Percentiles rank a stretch among this genome's conserved stretches.
phyloP scores from a whole-genome alignment of 37 sponge, comb jelly and placozoan species.

The Halisarca cf. caerulea region DNA sequence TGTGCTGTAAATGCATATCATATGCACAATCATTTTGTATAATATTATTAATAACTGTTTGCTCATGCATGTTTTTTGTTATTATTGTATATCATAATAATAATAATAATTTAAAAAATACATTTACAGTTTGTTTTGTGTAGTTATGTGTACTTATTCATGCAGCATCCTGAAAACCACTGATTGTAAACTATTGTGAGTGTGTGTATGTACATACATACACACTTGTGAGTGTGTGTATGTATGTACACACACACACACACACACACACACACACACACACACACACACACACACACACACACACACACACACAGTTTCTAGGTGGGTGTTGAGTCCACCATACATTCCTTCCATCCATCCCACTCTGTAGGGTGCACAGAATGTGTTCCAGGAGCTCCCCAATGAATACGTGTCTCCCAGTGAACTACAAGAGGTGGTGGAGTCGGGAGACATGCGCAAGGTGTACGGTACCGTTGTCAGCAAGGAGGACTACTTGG shows the following conservation, averaged over 20 bases:
- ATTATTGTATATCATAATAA: too few species aligned
- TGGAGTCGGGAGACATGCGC: conserved; percentile 73
- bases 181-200: too few species aligned
- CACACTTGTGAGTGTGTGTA: background rate
- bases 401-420: conserved; percentile 92
- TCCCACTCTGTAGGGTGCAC: conserved; percentile 77
- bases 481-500: conserved; percentile 62
- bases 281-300: background rate
- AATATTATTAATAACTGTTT: too few species aligned
- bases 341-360: background rate
- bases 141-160: too few species aligned
- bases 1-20: conserved; percentile 10
- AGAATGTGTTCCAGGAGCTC: conserved; percentile 86
- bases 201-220: background rate
- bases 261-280: background rate
- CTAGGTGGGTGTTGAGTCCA: too few species aligned
- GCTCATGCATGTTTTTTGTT: too few species aligned
- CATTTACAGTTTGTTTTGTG: too few species aligned
- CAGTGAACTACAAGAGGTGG: conserved; percentile 73
- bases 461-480: conserved; percentile 80
- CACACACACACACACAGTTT: background rate
- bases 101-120: too few species aligned
- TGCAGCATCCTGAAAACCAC: too few species aligned
- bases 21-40: too few species aligned
- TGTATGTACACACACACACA: background rate